Percentiles rank a stretch among this genome's conserved stretches.
phyloP scores from a whole-genome alignment of 1,140 invertebrate genomes.

The Eciton burchellii region DNA sequence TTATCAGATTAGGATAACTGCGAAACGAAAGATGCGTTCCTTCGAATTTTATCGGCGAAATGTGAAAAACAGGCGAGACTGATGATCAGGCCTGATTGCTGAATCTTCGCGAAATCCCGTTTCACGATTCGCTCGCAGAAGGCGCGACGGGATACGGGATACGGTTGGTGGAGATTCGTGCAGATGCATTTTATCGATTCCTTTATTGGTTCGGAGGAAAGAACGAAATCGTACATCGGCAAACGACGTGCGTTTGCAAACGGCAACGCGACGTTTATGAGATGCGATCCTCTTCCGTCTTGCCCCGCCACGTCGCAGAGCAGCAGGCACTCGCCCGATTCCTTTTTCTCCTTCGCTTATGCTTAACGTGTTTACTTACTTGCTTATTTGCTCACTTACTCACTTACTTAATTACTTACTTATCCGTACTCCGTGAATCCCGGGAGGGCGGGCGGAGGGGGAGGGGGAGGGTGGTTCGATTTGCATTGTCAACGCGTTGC shows the following conservation, averaged over 20 bases:
- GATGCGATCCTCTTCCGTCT: neutral
- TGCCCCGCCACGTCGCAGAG: neutral
- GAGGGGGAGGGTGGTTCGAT: neutral
- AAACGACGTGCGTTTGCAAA: slow-evolving; percentile 26
- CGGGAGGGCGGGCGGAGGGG: too few relatives aligned
- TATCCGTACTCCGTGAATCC: neutral
- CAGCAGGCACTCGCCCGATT: neutral
- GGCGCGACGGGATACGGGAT: too few relatives aligned
- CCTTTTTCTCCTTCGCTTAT: neutral
- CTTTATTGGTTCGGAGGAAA: slow-evolving; percentile 39
- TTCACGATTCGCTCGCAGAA: too few relatives aligned
- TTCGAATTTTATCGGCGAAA: neutral
- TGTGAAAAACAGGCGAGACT: too few relatives aligned
- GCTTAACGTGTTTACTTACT: neutral
- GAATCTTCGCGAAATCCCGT: neutral
- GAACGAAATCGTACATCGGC: slow-evolving; percentile 44
- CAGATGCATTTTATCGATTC: slow-evolving; percentile 38
- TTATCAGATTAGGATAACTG: neutral
- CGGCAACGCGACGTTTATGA: neutral
- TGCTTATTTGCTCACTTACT: slow-evolving; percentile 15
- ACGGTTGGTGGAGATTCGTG: neutral
- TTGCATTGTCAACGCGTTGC: slow-evolving; percentile 28
- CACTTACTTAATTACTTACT: slow-evolving; percentile 31
- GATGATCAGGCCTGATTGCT: too few relatives aligned
- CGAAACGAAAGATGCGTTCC: neutral